Conservation (phyloP, 2,888 invertebrate genomes). For the Tuta absoluta region DNA sequence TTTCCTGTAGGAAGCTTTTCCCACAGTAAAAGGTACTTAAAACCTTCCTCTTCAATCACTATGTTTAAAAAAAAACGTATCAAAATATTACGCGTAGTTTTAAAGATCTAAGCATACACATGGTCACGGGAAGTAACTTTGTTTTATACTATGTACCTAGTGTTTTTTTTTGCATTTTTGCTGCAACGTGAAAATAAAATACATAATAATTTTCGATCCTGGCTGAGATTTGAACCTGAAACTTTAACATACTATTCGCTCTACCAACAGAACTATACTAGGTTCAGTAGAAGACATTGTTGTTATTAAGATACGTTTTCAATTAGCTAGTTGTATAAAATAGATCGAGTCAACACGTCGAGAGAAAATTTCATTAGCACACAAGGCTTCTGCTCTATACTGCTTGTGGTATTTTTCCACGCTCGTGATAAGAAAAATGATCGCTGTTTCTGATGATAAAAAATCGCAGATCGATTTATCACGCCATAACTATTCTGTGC, state of each 20-base stretch:
- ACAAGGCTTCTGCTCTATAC: slow-evolving; percentile 20
- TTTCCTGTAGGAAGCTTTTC: too few species aligned
- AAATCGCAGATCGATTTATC: slow-evolving; percentile 16
- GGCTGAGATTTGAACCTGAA: too few species aligned
- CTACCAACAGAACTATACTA: background rate
- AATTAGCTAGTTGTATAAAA: slow-evolving; percentile 4
- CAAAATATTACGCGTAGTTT: too few species aligned
- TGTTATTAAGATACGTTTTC: slow-evolving; percentile 4
- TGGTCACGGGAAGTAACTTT: too few species aligned
- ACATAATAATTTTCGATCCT: too few species aligned
- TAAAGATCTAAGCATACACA: too few species aligned
- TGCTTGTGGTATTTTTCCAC: slow-evolving; percentile 23
- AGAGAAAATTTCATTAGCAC: slow-evolving; percentile 25
- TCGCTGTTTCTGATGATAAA: background rate
- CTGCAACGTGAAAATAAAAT: too few species aligned
- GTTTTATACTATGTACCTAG: too few species aligned
- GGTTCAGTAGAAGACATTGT: background rate
- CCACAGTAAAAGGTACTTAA: too few species aligned
- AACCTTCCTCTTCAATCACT: too few species aligned
- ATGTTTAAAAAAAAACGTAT: too few species aligned
- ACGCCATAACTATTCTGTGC: background rate
- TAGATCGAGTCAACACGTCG: slow-evolving; percentile 19
- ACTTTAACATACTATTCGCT: background rate
- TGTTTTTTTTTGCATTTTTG: too few species aligned
- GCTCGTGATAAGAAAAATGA: slow-evolving; percentile 20